Evolutionary conservation across 2,888 invertebrate genomes (phyloP).

Genomic region (Synergus itoensis): DNA sequence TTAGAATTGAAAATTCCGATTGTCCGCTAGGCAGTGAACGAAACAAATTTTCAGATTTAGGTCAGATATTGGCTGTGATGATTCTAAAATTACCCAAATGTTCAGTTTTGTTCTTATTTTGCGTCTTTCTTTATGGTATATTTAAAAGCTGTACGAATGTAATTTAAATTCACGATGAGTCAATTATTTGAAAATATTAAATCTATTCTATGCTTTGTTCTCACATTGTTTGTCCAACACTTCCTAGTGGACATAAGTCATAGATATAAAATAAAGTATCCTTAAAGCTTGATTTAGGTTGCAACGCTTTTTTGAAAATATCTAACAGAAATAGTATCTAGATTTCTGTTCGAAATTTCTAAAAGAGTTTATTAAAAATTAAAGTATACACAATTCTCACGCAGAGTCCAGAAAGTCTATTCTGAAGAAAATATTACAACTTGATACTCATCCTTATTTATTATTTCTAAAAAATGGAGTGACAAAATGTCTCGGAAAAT

Average conservation of each 20-base stretch:
- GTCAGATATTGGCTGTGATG: not conserved
- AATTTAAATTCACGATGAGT: conserved; percentile 15
- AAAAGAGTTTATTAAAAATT: conserved; percentile 20
- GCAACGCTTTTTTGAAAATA: conserved; percentile 33
- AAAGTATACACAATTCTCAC: conserved; percentile 17
- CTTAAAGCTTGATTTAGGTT: conserved; percentile 25
- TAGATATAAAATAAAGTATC: conserved; percentile 24
- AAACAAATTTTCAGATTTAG: not conserved
- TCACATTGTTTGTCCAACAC: not conserved
- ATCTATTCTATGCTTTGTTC: not conserved
- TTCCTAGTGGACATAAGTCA: conserved; percentile 12
- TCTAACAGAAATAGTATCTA: not conserved
- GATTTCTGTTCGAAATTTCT: not conserved
- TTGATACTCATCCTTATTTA: not conserved
- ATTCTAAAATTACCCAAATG: not conserved
- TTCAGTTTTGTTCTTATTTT: not conserved
- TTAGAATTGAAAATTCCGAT: conserved; percentile 9
- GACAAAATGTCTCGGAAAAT: too few species aligned
- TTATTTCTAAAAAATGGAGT: too few species aligned
- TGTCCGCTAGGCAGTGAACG: conserved; percentile 23
- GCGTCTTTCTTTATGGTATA: not conserved
- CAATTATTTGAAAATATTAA: conserved; percentile 21
- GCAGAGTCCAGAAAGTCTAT: not conserved
- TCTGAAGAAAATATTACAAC: conserved; percentile 14
- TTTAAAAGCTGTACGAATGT: not conserved